Evolutionary conservation across 2,888 invertebrate genomes (phyloP).

Genomic region (Cryptus viduatorius): DNA sequence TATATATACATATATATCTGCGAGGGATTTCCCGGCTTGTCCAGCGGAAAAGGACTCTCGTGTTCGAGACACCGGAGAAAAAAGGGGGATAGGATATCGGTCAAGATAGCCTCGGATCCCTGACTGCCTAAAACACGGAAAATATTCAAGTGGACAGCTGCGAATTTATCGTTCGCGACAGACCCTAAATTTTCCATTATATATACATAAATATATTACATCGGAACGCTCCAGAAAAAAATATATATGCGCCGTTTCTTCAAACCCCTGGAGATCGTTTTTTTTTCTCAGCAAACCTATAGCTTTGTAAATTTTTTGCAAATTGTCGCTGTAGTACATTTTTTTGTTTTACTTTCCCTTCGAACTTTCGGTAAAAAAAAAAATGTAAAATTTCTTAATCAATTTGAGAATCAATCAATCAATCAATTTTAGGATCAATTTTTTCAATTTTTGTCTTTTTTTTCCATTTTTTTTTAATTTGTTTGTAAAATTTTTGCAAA

Average conservation of each 20-base stretch:
- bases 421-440: too few species aligned
- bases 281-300: conserved; percentile 4
- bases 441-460: too few species aligned
- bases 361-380: conserved; percentile 35
- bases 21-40: conserved; percentile 34
- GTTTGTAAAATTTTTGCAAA: neutral
- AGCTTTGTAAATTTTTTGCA: neutral
- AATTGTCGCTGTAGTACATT: neutral
- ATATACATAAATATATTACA: conserved; percentile 63
- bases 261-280: neutral
- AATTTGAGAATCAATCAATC: too few species aligned
- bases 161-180: conserved; percentile 83
- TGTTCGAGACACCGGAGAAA: conserved; percentile 53
- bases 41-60: conserved; percentile 65
- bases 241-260: conserved; percentile 37
- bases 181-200: conserved; percentile 84
- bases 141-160: conserved; percentile 85
- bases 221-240: conserved; percentile 69
- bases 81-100: conserved; percentile 77
- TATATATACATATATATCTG: conserved; percentile 26
- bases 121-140: conserved; percentile 84
- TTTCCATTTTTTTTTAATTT: too few species aligned
- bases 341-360: conserved; percentile 78
- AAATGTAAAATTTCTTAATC: too few species aligned
- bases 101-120: conserved; percentile 83